Evolutionary conservation across 64 coral and sea anemone species (phyloP), one percentile per base, ranked within the genome.

Genomic region (Montipora efflorescens): DNA sequence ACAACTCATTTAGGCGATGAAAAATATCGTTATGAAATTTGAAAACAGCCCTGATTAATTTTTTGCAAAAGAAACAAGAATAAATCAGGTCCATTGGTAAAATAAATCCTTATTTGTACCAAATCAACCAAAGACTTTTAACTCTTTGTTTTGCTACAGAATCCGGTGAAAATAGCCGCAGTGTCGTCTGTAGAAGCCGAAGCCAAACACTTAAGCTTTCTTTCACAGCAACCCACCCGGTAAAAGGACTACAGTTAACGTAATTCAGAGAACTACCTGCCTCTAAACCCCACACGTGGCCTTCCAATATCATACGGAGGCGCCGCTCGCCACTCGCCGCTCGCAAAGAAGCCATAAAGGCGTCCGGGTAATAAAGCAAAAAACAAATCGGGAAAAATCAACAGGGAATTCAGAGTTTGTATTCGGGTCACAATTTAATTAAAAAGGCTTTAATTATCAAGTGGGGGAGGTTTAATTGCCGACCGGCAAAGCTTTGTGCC

Each of bases 351-450:
- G 61, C 52, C 23, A 58, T 16, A 80, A 53, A 80, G 78, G 9
- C 53, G 20, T 28, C 79, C 53, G 79, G 21, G 15, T 19, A 18
- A 62, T 12, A 62, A 22, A 82, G n/a, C 19, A 62, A 36, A 36
- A 59, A 78, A 78, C 76, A 78, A 78, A 78, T 50, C 45, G 45
- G 52, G 8, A 82, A 58, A 82, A 82, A 82, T 82, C 79, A 82
- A 82, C 79, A 61, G 18, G 4, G 79, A 48, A 53, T 61, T 62
- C 53, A 62, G 14, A 78, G 45, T 49, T 78, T n/a, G 47, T 78
- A 78, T 78, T 48, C 45, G 15, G 76, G 55, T 82, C 79, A 82
- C 79, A 59, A 53, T 82, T 82, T 82, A 82, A 82, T 82, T 82
- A 82, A 59, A 62, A 82, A 62, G 79, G 53, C 23, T 21, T 61